Conservation (phyloP, 2,888 invertebrate species). For the Metalampra italica region DNA sequence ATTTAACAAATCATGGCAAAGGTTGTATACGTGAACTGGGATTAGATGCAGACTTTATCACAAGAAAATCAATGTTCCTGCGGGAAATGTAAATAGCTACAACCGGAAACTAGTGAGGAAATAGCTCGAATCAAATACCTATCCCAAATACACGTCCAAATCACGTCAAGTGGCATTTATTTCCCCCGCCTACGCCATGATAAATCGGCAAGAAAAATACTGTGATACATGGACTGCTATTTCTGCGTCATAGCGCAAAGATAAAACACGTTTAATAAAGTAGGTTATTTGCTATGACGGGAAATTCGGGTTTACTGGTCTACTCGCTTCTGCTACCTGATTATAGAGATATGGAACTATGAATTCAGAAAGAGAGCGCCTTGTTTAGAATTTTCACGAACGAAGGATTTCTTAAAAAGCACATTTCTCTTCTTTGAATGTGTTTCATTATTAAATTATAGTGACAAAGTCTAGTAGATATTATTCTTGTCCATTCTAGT, state of each 20-base stretch:
- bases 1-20: too few species aligned
- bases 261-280: neutral
- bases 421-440: too few species aligned
- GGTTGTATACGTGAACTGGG: too few species aligned
- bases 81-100: too few species aligned
- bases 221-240: neutral
- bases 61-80: too few species aligned
- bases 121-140: neutral
- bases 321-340: neutral
- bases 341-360: neutral
- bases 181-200: neutral
- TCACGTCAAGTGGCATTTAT: neutral
- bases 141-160: neutral
- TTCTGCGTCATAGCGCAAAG: neutral
- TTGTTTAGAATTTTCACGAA: neutral
- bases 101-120: neutral
- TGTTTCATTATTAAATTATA: too few species aligned
- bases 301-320: neutral
- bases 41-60: too few species aligned
- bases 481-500: too few species aligned
- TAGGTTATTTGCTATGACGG: neutral
- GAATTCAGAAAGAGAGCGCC: neutral
- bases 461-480: too few species aligned
- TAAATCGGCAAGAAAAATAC: neutral
- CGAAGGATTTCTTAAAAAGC: too few species aligned